Conservation (phyloP, 2,113 vertebrate genomes). For the Tamias sibiricus region DNA sequence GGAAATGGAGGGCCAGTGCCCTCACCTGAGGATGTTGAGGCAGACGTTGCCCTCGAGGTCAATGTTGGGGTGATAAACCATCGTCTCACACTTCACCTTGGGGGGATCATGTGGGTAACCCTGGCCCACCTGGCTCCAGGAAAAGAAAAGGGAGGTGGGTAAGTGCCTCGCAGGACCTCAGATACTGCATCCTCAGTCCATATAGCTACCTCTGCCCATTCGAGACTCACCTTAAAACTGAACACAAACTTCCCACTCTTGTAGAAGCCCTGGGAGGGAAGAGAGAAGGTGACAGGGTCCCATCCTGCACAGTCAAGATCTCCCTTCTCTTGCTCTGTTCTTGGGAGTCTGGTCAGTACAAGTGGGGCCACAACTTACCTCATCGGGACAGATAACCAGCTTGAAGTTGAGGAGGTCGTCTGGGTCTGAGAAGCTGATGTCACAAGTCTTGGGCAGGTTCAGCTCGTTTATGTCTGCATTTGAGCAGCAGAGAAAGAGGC, state of each 20-base stretch:
- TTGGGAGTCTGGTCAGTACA: not conserved
- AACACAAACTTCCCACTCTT: slow-evolving; percentile 97
- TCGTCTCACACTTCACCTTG: slow-evolving; percentile 98
- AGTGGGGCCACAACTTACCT: slow-evolving; percentile 84
- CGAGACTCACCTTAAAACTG: slow-evolving; percentile 95
- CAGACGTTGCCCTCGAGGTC: slow-evolving; percentile 99
- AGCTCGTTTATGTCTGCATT: slow-evolving; percentile 95
- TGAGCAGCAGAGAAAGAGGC: not conserved
- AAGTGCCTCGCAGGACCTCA: not conserved
- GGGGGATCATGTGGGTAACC: slow-evolving; percentile 98
- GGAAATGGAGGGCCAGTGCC: not conserved
- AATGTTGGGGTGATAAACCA: slow-evolving; percentile 99
- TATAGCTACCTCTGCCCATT: not conserved
- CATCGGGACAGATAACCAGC: slow-evolving; percentile 97
- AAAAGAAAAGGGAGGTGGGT: slow-evolving; percentile 17
- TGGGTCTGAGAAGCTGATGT: slow-evolving; percentile 96
- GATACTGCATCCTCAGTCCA: not conserved
- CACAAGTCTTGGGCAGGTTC: slow-evolving; percentile 97
- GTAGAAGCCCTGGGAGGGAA: slow-evolving; percentile 91
- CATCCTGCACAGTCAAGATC: not conserved
- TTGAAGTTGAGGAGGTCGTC: slow-evolving; percentile 98
- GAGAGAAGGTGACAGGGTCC: not conserved
- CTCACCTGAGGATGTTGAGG: slow-evolving; percentile 97
- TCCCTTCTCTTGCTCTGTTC: not conserved
- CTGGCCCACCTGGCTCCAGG: slow-evolving; percentile 92